Conservation (phyloP, 2,797 vertebrate genomes). For the Epinephelus coioides region DNA sequence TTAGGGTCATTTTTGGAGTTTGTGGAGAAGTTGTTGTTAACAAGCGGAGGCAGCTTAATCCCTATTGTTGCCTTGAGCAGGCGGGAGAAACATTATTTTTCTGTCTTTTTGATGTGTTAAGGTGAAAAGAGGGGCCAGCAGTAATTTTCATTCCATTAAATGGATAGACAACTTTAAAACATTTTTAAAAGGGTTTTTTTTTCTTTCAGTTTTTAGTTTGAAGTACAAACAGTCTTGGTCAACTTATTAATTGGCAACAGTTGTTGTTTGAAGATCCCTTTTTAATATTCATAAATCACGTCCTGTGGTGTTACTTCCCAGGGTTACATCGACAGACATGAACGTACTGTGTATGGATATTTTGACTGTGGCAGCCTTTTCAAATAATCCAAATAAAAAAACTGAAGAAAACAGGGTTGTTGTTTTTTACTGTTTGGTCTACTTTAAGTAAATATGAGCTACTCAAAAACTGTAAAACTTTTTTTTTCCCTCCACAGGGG, state of each 20-base stretch:
- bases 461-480: too few relatives aligned
- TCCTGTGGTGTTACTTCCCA: not conserved
- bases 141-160: not conserved
- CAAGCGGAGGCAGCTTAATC: not conserved
- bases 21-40: not conserved
- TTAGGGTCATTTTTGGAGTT: not conserved
- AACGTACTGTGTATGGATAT: not conserved
- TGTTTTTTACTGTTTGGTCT: too few relatives aligned
- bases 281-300: not conserved
- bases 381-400: not conserved
- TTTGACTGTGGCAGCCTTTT: not conserved
- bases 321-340: not conserved
- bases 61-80: not conserved
- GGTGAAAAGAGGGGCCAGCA: not conserved
- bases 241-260: not conserved
- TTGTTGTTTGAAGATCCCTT: not conserved
- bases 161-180: not conserved
- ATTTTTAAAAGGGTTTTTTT: not conserved
- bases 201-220: not conserved
- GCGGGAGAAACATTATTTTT: not conserved
- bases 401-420: not conserved
- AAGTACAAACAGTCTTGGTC: not conserved
- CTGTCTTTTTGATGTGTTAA: not conserved
- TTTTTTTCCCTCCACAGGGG: too few relatives aligned
- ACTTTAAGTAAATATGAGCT: too few relatives aligned